Evolutionary conservation across 2,888 invertebrate genomes (phyloP).

Genomic region (Thera obeliscata): DNA sequence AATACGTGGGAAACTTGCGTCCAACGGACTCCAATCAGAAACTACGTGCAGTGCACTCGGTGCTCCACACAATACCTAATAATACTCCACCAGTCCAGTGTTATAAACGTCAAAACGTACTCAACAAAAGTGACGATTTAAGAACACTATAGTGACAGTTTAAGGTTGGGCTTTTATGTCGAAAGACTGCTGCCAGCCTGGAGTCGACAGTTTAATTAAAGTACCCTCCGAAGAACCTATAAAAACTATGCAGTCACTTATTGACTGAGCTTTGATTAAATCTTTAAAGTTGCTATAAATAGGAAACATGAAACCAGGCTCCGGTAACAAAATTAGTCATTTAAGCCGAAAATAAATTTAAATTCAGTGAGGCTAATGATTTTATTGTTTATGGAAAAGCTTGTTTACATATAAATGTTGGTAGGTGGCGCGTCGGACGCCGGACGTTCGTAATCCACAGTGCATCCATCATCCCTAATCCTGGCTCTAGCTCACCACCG

Average conservation of each 20-base stretch:
- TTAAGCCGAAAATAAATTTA: slow-evolving; percentile 31
- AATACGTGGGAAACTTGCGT: not conserved
- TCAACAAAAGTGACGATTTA: not conserved
- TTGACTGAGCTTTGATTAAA: not conserved
- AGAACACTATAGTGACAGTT: not conserved
- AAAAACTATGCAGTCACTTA: not conserved
- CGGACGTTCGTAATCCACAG: slow-evolving; percentile 63
- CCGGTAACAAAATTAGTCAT: slow-evolving; percentile 30
- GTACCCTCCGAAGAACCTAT: not conserved
- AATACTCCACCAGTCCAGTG: not conserved
- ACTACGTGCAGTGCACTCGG: not conserved
- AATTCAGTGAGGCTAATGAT: slow-evolving; percentile 35
- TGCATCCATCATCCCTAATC: slow-evolving; percentile 73
- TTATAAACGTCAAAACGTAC: not conserved
- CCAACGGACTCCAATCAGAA: not conserved
- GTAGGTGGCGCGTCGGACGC: slow-evolving; percentile 33
- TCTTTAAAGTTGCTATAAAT: slow-evolving; percentile 20
- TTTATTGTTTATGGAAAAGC: slow-evolving; percentile 37
- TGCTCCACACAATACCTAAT: not conserved
- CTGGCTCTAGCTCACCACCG: slow-evolving; percentile 64
- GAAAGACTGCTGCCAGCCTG: not conserved
- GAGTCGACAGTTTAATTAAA: not conserved
- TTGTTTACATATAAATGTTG: slow-evolving; percentile 33
- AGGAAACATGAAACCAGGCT: slow-evolving; percentile 28
- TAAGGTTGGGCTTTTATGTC: not conserved